phyloP scores from a whole-genome alignment of 1,140 invertebrate genomes.

The Polyergus mexicanus region DNA sequence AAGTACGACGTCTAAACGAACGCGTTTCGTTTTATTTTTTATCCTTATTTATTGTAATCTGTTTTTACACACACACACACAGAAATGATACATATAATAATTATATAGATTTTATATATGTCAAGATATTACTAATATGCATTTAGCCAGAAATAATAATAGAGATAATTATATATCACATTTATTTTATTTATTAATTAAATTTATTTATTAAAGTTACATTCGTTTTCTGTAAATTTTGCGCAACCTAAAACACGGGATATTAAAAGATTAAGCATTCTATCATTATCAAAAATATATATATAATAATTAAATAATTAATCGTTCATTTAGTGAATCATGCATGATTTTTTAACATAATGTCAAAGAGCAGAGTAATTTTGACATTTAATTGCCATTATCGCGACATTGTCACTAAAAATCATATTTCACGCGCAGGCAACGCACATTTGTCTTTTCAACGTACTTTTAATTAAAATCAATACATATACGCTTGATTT shows the following conservation, averaged over 20 bases:
- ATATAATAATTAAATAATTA: neutral
- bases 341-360: neutral
- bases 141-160: neutral
- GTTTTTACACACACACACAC: too few species aligned
- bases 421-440: constrained; percentile 5
- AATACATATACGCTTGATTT: constrained; percentile 12
- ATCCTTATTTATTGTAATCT: neutral
- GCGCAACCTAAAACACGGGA: neutral
- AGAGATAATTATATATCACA: neutral
- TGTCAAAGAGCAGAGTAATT: constrained; percentile 13
- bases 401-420: neutral
- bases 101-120: neutral
- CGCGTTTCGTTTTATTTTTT: neutral
- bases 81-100: neutral
- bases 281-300: neutral
- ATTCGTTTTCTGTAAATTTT: neutral
- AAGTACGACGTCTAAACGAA: neutral
- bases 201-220: neutral
- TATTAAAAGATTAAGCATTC: constrained; percentile 36
- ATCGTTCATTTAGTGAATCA: neutral
- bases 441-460: neutral
- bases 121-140: neutral
- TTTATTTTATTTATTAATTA: neutral
- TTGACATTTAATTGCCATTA: constrained; percentile 14
- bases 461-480: constrained; percentile 36